A percentile compares a stretch with the other conserved stretches of the same genome.
Conservation (phyloP, 2,113 vertebrate genomes). For the Aspiorhynchus laticeps region DNA sequence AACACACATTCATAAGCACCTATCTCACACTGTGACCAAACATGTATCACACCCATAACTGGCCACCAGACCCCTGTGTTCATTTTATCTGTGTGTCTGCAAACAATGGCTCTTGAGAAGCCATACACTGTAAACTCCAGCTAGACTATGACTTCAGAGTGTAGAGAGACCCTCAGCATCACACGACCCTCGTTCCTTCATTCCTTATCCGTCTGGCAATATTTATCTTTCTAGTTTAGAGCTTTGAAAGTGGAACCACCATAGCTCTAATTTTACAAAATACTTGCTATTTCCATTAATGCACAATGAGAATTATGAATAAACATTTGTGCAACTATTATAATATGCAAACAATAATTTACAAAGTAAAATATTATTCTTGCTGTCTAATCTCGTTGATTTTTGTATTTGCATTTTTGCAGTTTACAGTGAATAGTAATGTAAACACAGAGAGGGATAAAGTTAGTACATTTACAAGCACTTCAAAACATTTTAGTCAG, state of each 20-base stretch:
- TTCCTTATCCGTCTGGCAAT: neutral
- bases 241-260: neutral
- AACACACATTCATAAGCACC: neutral
- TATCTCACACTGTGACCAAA: conserved; percentile 17
- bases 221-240: neutral
- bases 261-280: neutral
- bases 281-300: neutral
- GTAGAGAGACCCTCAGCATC: neutral
- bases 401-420: neutral
- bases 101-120: conserved; percentile 12
- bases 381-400: neutral
- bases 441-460: neutral
- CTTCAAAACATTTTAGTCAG: neutral
- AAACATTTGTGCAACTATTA: neutral
- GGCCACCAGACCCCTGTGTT: neutral
- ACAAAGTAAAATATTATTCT: neutral
- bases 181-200: neutral
- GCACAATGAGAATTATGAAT: no score
- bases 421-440: neutral
- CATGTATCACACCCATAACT: conserved; percentile 29
- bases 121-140: neutral
- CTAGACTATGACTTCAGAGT: neutral
- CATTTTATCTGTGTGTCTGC: conserved; percentile 17
- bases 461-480: neutral
- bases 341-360: neutral